Evolutionary conservation across 2,797 vertebrate species (phyloP).

Genomic region (Gymnothorax reevesii): DNA sequence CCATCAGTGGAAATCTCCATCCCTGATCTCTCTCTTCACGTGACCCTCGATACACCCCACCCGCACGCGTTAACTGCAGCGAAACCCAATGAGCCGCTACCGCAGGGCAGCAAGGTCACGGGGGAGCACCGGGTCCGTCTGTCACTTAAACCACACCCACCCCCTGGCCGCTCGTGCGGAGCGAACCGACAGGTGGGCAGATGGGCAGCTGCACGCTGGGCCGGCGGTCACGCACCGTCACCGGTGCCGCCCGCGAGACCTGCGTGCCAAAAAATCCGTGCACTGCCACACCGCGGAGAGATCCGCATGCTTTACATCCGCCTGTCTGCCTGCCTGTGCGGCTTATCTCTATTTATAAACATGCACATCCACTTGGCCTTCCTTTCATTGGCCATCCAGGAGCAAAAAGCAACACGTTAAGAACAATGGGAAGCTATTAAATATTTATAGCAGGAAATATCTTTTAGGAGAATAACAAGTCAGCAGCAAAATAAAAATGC

Average conservation of each 20-base stretch:
- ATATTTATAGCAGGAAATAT: conserved; percentile 46
- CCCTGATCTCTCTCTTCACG: not conserved
- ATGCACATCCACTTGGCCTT: not conserved
- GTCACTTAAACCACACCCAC: not conserved
- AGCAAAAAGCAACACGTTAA: conserved; percentile 43
- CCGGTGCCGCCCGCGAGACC: not conserved
- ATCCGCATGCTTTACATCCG: not conserved
- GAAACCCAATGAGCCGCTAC: conserved; percentile 40
- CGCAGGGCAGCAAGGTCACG: conserved; percentile 39
- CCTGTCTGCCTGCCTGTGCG: not conserved
- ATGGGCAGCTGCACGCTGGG: not conserved
- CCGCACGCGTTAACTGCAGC: conserved; percentile 31
- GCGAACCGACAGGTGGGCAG: conserved; percentile 14
- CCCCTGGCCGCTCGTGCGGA: conserved; percentile 21
- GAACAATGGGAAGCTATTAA: conserved; percentile 48
- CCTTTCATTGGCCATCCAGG: conserved; percentile 16
- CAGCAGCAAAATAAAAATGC: conserved; percentile 26
- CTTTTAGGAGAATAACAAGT: conserved; percentile 28
- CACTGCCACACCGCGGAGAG: not conserved
- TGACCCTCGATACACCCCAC: not conserved
- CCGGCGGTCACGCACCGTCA: conserved; percentile 15
- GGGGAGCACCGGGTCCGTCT: conserved; percentile 6
- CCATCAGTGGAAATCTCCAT: not conserved
- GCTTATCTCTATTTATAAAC: not conserved
- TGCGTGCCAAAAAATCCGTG: not conserved